Percentiles rank a stretch among this genome's conserved stretches.
Conservation (phyloP, 1,140 invertebrate genomes). For the Armadillidium nasatum region DNA sequence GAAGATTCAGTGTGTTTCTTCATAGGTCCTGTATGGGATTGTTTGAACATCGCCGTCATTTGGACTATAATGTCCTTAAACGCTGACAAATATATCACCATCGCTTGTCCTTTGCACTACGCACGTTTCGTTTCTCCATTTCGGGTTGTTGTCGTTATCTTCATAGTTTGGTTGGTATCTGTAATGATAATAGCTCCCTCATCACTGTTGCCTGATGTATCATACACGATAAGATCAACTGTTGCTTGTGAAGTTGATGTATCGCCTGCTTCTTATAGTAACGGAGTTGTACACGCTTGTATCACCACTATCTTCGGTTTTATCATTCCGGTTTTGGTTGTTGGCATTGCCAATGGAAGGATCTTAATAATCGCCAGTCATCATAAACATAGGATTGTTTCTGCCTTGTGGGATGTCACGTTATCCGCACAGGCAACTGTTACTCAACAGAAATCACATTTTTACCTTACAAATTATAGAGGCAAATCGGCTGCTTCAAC, state of each 20-base stretch:
- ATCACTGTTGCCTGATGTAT: constrained; percentile 53
- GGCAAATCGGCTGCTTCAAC: constrained; percentile 64
- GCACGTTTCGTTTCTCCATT: constrained; percentile 63
- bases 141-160: constrained; percentile 55
- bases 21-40: constrained; percentile 51
- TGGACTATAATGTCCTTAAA: constrained; percentile 75
- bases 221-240: constrained; percentile 50
- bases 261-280: constrained; percentile 53
- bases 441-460: constrained; percentile 71
- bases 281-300: constrained; percentile 50
- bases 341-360: constrained; percentile 62
- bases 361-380: constrained; percentile 72
- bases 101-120: constrained; percentile 67
- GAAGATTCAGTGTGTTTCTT: constrained; percentile 10
- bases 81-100: constrained; percentile 71
- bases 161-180: constrained; percentile 29
- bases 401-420: constrained; percentile 77
- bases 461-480: constrained; percentile 56
- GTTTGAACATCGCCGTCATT: constrained; percentile 67
- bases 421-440: constrained; percentile 75
- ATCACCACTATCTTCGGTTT: constrained; percentile 54
- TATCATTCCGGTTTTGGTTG: constrained; percentile 62
- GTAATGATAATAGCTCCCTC: constrained; percentile 45
- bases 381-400: constrained; percentile 74
- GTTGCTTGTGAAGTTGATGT: constrained; percentile 63